Conservation (phyloP, 2,888 invertebrate genomes). For the Andrena hattorfiana region DNA sequence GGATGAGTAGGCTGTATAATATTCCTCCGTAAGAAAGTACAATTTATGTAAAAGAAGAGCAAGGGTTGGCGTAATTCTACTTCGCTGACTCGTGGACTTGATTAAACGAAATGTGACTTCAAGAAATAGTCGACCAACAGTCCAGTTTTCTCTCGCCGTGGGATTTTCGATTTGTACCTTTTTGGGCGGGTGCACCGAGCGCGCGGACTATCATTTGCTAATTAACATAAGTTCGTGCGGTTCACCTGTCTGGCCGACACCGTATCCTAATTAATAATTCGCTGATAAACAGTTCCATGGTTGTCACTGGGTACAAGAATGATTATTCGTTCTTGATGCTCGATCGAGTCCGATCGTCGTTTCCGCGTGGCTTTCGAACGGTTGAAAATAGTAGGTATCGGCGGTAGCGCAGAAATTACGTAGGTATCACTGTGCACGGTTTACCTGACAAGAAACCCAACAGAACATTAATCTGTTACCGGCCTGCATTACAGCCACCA, state of each 20-base stretch:
- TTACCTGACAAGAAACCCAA: slow-evolving; percentile 30
- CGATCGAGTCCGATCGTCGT: slow-evolving; percentile 7
- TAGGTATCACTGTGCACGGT: background rate
- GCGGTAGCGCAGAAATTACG: slow-evolving; percentile 21
- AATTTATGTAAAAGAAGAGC: too few species aligned
- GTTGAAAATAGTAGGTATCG: slow-evolving; percentile 21
- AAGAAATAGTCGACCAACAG: background rate
- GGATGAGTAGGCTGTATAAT: too few species aligned
- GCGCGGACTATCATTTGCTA: slow-evolving; percentile 2
- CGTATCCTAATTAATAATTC: slow-evolving; percentile 39
- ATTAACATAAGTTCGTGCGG: background rate
- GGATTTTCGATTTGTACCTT: background rate
- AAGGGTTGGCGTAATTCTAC: background rate
- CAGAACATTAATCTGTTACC: slow-evolving; percentile 53
- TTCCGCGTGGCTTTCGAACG: slow-evolving; percentile 34
- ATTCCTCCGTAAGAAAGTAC: too few species aligned
- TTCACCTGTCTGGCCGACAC: background rate
- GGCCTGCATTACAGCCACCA: slow-evolving; percentile 17
- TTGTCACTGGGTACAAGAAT: background rate
- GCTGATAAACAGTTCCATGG: background rate
- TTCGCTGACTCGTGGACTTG: background rate
- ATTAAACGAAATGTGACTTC: background rate
- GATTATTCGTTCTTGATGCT: slow-evolving; percentile 6
- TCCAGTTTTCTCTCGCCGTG: background rate
- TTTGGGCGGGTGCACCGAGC: background rate